These are phyloP conservation scores for Sinocyclocheilus anophthalmus DNA, from an alignment of 2,113 vertebrate genomes.

Conservation along the genomic window DNA sequence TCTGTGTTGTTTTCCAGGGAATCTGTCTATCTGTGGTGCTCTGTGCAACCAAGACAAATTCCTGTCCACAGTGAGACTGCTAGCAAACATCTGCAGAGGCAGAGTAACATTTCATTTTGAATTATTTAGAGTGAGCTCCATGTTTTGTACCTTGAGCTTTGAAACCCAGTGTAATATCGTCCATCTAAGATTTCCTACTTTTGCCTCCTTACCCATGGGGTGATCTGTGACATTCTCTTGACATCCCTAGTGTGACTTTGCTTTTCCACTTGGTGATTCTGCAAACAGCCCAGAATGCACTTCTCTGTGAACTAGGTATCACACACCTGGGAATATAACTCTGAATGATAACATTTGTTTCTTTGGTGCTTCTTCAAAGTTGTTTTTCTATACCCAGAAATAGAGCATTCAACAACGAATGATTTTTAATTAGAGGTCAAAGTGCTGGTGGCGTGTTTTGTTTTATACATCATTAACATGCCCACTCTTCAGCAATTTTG, in stretches of 20 bases:
- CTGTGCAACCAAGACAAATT: background rate
- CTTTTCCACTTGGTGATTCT: conserved; percentile 9
- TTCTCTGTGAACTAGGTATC: conserved; percentile 18
- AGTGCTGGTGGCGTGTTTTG: background rate
- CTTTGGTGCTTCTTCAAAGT: background rate
- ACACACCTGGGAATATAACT: background rate
- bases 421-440: background rate
- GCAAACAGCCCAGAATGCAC: conserved; percentile 22
- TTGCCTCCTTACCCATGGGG: conserved; percentile 4
- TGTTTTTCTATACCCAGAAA: background rate
- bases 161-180: conserved; percentile 1
- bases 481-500: background rate
- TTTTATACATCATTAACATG: conserved; percentile 7
- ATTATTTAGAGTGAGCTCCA: conserved; percentile 66
- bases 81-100: background rate
- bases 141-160: conserved; percentile 31
- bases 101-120: conserved; percentile 64
- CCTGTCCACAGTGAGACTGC: background rate
- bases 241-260: background rate
- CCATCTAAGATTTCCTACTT: conserved; percentile 24
- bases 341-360: background rate
- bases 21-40: background rate
- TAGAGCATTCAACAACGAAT: background rate
- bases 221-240: background rate
- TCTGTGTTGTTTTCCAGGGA: background rate